These are phyloP conservation scores for Sapajus apella DNA, from an alignment of 2,113 vertebrate genomes.

Conservation along the genomic window DNA sequence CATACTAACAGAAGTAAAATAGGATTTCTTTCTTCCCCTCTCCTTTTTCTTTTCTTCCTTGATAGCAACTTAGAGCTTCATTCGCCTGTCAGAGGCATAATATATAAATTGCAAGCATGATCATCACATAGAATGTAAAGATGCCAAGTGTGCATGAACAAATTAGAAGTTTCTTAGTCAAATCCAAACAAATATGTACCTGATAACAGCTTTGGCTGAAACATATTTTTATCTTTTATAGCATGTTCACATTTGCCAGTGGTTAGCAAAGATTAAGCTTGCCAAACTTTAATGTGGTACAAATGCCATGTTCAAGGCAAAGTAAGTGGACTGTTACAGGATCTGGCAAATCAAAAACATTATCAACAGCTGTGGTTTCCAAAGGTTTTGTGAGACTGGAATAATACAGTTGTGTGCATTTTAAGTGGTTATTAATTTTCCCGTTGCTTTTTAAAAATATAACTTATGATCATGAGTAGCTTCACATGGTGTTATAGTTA, in stretches of 20 bases:
- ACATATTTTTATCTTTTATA: slow-evolving; percentile 82
- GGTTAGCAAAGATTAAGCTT: slow-evolving; percentile 84
- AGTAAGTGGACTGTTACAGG: not conserved
- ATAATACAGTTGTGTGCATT: not conserved
- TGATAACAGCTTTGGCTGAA: slow-evolving; percentile 84
- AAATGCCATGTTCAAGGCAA: slow-evolving; percentile 79
- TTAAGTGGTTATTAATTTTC: slow-evolving; percentile 20
- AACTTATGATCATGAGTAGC: not conserved
- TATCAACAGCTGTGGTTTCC: slow-evolving; percentile 61
- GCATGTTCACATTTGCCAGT: slow-evolving; percentile 85
- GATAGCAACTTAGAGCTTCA: not conserved
- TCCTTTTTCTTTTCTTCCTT: not conserved
- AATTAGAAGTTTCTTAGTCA: slow-evolving; percentile 75
- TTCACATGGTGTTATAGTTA: slow-evolving; percentile 1
- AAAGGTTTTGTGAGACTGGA: slow-evolving; percentile 42
- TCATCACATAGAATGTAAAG: slow-evolving; percentile 1
- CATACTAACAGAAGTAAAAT: not conserved
- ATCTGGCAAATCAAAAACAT: slow-evolving; percentile 69
- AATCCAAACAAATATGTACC: slow-evolving; percentile 77
- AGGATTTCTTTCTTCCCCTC: not conserved
- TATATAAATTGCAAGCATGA: not conserved
- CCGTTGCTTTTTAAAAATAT: not conserved
- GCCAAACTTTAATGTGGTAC: slow-evolving; percentile 83
- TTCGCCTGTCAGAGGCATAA: not conserved
- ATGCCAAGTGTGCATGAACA: slow-evolving; percentile 75